Percentiles rank a stretch among this genome's conserved stretches.
Conservation (phyloP, 2,888 invertebrate genomes). For the Drosophila birchii region DNA sequence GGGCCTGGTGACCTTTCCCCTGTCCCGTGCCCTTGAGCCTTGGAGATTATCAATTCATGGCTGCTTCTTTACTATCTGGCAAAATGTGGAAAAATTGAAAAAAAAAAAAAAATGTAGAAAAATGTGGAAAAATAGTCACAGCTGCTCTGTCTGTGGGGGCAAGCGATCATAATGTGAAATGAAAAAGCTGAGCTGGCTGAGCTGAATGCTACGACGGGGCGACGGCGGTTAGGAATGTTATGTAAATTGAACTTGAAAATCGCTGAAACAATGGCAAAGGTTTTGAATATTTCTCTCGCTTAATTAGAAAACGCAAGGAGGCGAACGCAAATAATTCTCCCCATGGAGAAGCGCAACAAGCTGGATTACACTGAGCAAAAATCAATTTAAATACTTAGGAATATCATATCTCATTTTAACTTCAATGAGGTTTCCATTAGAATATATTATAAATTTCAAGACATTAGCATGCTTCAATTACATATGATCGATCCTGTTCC, state of each 20-base stretch:
- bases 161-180: conserved; percentile 33
- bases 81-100: conserved; percentile 18
- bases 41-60: conserved; percentile 51
- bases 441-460: background rate
- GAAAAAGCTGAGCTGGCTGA: conserved; percentile 15
- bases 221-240: conserved; percentile 73
- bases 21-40: conserved; percentile 57
- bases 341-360: conserved; percentile 21
- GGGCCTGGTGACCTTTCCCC: conserved; percentile 55
- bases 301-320: conserved; percentile 81
- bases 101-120: conserved; percentile 8
- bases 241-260: conserved; percentile 79
- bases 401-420: background rate
- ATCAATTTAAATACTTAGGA: background rate
- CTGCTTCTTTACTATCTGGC: conserved; percentile 33
- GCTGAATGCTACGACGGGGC: conserved; percentile 38
- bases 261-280: conserved; percentile 77
- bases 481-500: background rate
- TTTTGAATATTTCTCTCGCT: conserved; percentile 82
- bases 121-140: conserved; percentile 14
- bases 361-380: background rate
- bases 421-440: background rate
- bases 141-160: conserved; percentile 22
- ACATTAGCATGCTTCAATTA: background rate
- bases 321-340: conserved; percentile 75